phyloP scores from a whole-genome alignment of 1,140 invertebrate genomes.

The Calliopsis andreniformis region DNA sequence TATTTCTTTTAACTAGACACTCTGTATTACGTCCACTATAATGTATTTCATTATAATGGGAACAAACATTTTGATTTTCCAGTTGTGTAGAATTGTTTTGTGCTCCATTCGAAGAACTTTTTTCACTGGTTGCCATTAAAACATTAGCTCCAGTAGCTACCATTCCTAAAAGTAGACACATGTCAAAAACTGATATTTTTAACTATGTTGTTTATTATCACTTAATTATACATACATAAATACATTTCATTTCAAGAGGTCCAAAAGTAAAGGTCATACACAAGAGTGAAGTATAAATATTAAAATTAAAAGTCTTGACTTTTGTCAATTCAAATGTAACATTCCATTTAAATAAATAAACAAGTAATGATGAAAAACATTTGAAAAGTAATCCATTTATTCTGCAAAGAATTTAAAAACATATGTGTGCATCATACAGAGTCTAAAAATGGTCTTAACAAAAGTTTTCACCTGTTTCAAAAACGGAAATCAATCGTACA shows the following conservation, averaged over 20 bases:
- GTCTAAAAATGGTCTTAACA: conserved; percentile 34
- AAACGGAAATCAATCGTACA: conserved; percentile 31
- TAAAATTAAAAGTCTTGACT: conserved; percentile 3
- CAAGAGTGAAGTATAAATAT: conserved; percentile 14
- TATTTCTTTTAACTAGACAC: conserved; percentile 45
- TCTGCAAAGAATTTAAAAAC: conserved; percentile 27
- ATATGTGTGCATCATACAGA: conserved; percentile 19
- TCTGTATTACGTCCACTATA: conserved; percentile 53
- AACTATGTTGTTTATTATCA: neutral
- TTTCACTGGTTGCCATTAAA: conserved; percentile 70
- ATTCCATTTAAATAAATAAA: conserved; percentile 16
- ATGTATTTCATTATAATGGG: conserved; percentile 47
- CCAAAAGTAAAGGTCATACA: conserved; percentile 14
- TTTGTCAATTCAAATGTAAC: conserved; percentile 10
- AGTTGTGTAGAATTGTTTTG: conserved; percentile 49
- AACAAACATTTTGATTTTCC: conserved; percentile 46
- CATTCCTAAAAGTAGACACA: conserved; percentile 61
- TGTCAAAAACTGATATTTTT: neutral
- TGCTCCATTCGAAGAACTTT: conserved; percentile 62
- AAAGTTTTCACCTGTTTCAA: conserved; percentile 30
- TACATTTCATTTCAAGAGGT: conserved; percentile 23
- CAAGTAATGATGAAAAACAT: conserved; percentile 17
- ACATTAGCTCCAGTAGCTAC: conserved; percentile 70
- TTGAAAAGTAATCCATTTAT: conserved; percentile 37
- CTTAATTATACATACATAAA: conserved; percentile 8